Evolutionary conservation across 2,888 invertebrate species (phyloP), one percentile per base, ranked within the genome.

Genomic region (Tachina lurida): DNA sequence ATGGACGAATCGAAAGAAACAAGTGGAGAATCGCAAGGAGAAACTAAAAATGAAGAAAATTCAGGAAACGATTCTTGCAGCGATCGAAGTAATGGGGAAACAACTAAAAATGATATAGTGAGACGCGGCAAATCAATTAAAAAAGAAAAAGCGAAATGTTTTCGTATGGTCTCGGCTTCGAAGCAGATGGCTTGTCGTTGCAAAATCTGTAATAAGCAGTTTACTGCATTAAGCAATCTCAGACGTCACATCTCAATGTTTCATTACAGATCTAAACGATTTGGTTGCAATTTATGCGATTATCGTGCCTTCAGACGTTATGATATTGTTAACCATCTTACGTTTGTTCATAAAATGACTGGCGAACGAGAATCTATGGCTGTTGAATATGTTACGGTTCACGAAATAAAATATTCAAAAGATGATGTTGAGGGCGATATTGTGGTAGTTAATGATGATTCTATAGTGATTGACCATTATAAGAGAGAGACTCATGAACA

Each of bases 211-310:
- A 88, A 91, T 60, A 93, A 93, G 81, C 91, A 91, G 75, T 93
- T 93, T 77, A 92, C 91, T 87, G 93, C 92, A 0, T 86, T 93
- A 0, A 92, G 93, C 45, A 93, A 93, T 87, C 88, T 93, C 10
- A 90, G 93, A n/a, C 91, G 93, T 3, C 93, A 93, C 84, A 92
- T 93, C 54, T 92, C 93, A 3, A 93, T 93, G 93, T 92, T 92
- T 63, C 93, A 93, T 65, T 92, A 93, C 83, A 90, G 93, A 7
- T 91, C 91, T 1, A 94, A 95, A 89, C 94, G 96, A 43, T 97
- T 95, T 90, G 95, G 95, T 78, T 97, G 97, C 90, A 95, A 95
- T 89, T 92, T 95, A 19, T 97, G 97, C 91, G 94, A 95, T 71
- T 96, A 94, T 89, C 95, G 95, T 89, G 94, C 95, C 84, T 96